Conservation (phyloP, 92 coral and sea anemone species). For the Palythoa caribaeorum region DNA sequence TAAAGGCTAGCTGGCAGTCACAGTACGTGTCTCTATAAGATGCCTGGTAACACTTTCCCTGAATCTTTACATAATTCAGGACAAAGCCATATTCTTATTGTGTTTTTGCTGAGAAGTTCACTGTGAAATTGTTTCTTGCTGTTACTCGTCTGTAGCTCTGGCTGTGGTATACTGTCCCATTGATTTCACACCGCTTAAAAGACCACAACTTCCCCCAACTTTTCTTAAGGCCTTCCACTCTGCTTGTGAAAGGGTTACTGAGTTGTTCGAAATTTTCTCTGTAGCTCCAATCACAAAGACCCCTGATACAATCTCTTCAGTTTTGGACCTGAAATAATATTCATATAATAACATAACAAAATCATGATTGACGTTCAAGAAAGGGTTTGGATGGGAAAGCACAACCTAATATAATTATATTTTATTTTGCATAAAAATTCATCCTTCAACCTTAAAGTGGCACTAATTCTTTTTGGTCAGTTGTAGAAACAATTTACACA, state of each 20-base stretch:
- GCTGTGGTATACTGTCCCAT: constrained; percentile 32
- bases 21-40: background rate
- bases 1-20: background rate
- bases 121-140: constrained; percentile 56
- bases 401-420: background rate
- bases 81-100: constrained; percentile 40
- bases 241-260: constrained; percentile 44
- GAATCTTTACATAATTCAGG: constrained; percentile 14
- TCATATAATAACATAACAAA: background rate
- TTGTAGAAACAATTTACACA: too few relatives aligned
- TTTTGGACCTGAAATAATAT: constrained; percentile 52
- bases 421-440: too few relatives aligned
- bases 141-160: constrained; percentile 43
- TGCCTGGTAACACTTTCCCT: background rate
- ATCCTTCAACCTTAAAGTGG: too few relatives aligned
- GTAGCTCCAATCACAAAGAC: constrained; percentile 50
- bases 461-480: too few relatives aligned
- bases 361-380: background rate
- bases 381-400: constrained; percentile 1
- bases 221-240: constrained; percentile 46
- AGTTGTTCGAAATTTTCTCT: constrained; percentile 33
- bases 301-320: constrained; percentile 46
- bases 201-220: constrained; percentile 62
- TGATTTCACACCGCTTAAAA: constrained; percentile 49
- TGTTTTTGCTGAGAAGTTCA: constrained; percentile 12